These are phyloP conservation scores for Ptychadena robeensis DNA, from an alignment of 2,797 vertebrate genomes.

Conservation along the genomic window DNA sequence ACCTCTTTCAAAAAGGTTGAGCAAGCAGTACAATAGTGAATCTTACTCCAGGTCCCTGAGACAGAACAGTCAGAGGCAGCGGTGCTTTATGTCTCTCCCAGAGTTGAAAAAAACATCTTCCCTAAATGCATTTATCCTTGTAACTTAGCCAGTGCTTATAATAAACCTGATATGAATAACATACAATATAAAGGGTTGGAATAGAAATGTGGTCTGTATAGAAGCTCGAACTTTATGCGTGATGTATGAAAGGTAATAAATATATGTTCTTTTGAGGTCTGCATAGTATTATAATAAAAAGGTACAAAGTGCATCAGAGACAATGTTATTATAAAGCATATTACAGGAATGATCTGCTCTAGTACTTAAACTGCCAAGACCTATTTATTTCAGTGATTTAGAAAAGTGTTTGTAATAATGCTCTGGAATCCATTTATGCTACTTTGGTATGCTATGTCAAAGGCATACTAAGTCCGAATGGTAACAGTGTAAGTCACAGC, in stretches of 20 bases:
- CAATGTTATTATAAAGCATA: constrained; percentile 7
- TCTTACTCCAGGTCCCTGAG: too few species aligned
- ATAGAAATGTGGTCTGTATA: too few species aligned
- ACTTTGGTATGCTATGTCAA: background rate
- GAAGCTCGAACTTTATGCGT: too few species aligned
- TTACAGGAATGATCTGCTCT: background rate
- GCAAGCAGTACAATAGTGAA: too few species aligned
- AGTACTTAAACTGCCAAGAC: constrained; percentile 2
- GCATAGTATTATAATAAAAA: background rate
- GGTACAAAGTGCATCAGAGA: background rate
- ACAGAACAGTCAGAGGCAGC: too few species aligned
- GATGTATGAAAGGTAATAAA: background rate
- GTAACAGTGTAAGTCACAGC: background rate
- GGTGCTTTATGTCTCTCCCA: too few species aligned
- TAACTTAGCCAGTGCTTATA: too few species aligned
- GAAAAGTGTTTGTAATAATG: constrained; percentile 7
- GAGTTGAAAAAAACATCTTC: too few species aligned
- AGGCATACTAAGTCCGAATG: background rate
- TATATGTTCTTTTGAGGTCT: background rate
- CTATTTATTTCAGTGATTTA: constrained; percentile 20
- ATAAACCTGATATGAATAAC: too few species aligned
- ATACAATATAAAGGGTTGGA: background rate
- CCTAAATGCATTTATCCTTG: too few species aligned
- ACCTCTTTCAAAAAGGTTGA: too few species aligned
- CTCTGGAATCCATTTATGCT: background rate